Conservation (phyloP, 2,113 vertebrate genomes). For the Pteruthius melanotis region DNA sequence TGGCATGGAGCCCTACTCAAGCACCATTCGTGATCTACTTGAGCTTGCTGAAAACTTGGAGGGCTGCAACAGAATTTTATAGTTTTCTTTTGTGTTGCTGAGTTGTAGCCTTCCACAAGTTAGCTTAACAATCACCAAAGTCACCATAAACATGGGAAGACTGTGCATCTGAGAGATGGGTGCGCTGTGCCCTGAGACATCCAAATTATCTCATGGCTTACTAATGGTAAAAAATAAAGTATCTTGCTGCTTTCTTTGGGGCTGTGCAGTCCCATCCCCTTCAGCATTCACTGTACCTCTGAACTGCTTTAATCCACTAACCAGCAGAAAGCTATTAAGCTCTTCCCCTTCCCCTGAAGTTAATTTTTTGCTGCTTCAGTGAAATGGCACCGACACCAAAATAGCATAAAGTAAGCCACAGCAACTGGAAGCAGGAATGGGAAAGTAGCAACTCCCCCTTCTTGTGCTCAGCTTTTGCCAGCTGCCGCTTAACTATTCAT, state of each 20-base stretch:
- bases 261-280: background rate
- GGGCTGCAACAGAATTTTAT: background rate
- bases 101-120: background rate
- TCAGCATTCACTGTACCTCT: background rate
- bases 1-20: background rate
- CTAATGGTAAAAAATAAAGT: background rate
- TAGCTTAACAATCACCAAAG: background rate
- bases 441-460: background rate
- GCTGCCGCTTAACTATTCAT: constrained; percentile 8
- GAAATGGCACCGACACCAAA: background rate
- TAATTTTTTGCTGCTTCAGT: constrained; percentile 23
- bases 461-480: background rate
- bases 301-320: background rate
- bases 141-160: background rate
- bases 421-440: background rate
- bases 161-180: background rate
- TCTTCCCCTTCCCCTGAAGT: background rate
- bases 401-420: background rate
- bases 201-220: background rate
- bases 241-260: background rate
- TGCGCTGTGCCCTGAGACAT: background rate
- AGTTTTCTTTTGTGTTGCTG: background rate
- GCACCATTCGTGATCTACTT: background rate
- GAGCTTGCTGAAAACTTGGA: background rate
- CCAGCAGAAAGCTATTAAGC: background rate